Evolutionary conservation across 2,113 vertebrate species (phyloP).

Genomic region (Pagrus major): DNA sequence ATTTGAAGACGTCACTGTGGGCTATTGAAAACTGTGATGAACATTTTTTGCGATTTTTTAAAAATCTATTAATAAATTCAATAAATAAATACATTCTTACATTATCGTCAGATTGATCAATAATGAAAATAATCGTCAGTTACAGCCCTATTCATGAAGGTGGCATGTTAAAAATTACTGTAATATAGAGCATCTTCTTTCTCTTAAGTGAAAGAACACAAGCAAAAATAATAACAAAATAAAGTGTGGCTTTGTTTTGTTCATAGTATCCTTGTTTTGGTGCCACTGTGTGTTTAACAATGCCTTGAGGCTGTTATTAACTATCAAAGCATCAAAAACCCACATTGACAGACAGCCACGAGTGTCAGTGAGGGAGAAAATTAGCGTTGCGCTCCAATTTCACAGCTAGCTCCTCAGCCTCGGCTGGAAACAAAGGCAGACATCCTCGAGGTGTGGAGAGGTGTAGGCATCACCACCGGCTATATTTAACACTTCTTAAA

Average conservation of each 20-base stretch:
- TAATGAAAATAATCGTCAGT: no score
- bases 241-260: not conserved
- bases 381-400: slow-evolving; percentile 50
- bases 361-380: slow-evolving; percentile 66
- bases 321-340: slow-evolving; percentile 63
- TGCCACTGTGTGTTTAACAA: not conserved
- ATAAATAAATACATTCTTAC: no score
- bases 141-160: no score
- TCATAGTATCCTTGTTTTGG: not conserved
- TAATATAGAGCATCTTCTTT: no score
- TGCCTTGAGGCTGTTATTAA: slow-evolving; percentile 30
- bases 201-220: not conserved
- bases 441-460: slow-evolving; percentile 36
- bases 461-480: not conserved
- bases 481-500: slow-evolving; percentile 41
- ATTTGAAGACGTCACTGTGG: no score
- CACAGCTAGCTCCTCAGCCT: slow-evolving; percentile 56
- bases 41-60: no score
- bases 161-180: no score
- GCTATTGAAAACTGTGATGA: no score
- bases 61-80: no score
- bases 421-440: slow-evolving; percentile 51
- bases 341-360: slow-evolving; percentile 54
- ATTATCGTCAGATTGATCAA: no score
- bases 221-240: not conserved